A percentile compares a stretch with the other conserved stretches of the same genome.
Conservation (phyloP, 2,113 vertebrate genomes). For the Astur gentilis region DNA sequence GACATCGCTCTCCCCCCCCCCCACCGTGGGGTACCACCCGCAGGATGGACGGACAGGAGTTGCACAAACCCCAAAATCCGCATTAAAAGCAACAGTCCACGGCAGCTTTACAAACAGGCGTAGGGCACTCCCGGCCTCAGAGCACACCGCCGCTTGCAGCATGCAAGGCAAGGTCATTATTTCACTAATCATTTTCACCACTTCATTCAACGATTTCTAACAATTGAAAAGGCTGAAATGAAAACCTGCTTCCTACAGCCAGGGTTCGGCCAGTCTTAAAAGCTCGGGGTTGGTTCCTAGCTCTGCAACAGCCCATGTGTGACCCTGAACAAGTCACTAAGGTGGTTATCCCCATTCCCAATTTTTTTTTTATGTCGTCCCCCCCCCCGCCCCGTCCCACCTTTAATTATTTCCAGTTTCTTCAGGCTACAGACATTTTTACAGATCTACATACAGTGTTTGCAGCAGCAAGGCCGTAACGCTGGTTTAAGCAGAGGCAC, state of each 20-base stretch:
- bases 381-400: not conserved
- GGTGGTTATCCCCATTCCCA: too few relatives aligned
- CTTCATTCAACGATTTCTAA: not conserved
- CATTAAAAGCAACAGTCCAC: not conserved
- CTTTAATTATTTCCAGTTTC: not conserved
- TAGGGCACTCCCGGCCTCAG: too few relatives aligned
- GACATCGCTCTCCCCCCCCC: too few relatives aligned
- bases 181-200: not conserved
- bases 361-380: not conserved
- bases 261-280: not conserved
- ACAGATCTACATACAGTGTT: accelerated
- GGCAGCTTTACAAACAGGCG: not conserved
- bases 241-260: not conserved
- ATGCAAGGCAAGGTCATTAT: too few relatives aligned
- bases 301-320: not conserved
- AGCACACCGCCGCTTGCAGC: not conserved
- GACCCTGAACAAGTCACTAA: not conserved
- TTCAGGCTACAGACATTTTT: not conserved
- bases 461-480: not conserved
- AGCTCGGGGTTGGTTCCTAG: not conserved
- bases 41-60: accelerated
- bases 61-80: not conserved
- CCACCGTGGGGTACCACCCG: accelerated
- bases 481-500: too few relatives aligned
- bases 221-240: not conserved